Evolutionary conservation across 2,113 vertebrate species (phyloP), one percentile per base, ranked within the genome.

Genomic region (Callorhinus ursinus): DNA sequence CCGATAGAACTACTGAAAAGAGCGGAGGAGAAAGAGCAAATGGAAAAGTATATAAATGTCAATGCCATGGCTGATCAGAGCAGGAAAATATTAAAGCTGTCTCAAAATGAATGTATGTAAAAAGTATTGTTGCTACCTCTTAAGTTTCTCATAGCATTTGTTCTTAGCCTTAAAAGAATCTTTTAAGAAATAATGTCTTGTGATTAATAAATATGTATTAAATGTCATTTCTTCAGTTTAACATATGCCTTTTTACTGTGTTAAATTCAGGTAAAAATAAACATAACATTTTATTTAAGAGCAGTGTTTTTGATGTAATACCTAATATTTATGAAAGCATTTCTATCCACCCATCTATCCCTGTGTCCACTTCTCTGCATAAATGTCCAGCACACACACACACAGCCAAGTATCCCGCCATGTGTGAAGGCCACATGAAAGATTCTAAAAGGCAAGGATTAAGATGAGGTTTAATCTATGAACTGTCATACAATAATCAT

Each of bases 231-330:
- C 24, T 88, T 81, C 14, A 61, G 53, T 53, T 90, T 39, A 72
- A 31, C 1, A 7, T 46, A 26, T 13, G 5, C 3, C 16, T 39
- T 72, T 79, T 61, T 42, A 49, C 18, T 72, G 51, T 69, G 24
- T 87, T 76, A 82, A 95, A 93, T 83, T 90, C 36, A 36, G 51
- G 12, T 71, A 87, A 87, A 86, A 93, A 79, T 46, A 86, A 81
- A 71, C 2, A 46, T 31, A 84, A 42, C 22, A 24, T 55, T 57
- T 95, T 84, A 90, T 4, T 95, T 91, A 77, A 46, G 22, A 71
- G 63, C 28, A 22, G 15, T 76, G 13, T 93, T 80, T 92, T 94
- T 77, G 24, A 42, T 69, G 24, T 5, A 72, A 57, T 59, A 90
- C 11, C n/a, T 33, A 67, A 65, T 46, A 59, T 26, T 86, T 36